Conservation (phyloP, 2,113 vertebrate species). For the Arvicanthis niloticus region DNA sequence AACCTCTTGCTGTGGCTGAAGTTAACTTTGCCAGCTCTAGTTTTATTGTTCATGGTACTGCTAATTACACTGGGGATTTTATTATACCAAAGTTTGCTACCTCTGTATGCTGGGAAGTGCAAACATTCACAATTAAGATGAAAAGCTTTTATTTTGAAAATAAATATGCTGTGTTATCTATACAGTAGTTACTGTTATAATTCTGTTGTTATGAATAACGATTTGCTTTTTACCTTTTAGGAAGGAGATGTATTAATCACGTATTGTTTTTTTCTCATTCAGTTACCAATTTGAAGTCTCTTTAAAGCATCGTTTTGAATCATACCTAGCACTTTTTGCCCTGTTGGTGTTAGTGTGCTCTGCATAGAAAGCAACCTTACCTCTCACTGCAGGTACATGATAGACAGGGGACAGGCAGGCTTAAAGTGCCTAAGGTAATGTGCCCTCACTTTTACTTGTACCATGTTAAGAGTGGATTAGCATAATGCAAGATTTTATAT, state of each 20-base stretch:
- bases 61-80: background rate
- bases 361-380: background rate
- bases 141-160: conserved; percentile 43
- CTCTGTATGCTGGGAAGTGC: background rate
- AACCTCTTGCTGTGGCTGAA: background rate
- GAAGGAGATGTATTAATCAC: conserved; percentile 3
- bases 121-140: conserved; percentile 17
- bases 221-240: conserved; percentile 18
- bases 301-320: background rate
- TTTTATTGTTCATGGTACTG: conserved; percentile 18
- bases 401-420: background rate
- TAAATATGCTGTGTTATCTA: background rate
- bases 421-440: background rate
- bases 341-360: background rate
- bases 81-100: conserved; percentile 23
- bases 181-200: background rate
- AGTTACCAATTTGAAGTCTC: background rate
- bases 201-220: background rate
- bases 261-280: background rate
- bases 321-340: background rate
- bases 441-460: conserved; percentile 29
- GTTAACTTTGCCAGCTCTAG: background rate
- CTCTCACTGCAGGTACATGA: background rate
- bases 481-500: background rate
- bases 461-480: background rate